Evolutionary conservation across 2,888 invertebrate species (phyloP), one percentile per base, ranked within the genome.

Genomic region (Epirrita christyi): DNA sequence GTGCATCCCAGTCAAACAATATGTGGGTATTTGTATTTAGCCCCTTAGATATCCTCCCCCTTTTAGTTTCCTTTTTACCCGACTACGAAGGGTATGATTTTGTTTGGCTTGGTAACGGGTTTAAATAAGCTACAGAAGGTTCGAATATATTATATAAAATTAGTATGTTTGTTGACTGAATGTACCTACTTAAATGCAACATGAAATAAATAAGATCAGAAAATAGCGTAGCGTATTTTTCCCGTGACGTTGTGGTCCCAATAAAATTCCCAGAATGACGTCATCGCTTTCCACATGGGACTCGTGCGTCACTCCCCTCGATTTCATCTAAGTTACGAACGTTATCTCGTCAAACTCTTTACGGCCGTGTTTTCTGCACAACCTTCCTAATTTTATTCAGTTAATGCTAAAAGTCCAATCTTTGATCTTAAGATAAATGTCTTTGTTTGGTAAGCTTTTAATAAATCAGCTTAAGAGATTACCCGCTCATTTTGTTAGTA

Each of bases 1-100:
- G 43, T 59, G 55, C 55, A 55, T 59, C 13, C 59, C 59, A 44
- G 44, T 59, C 47, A 59, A 59, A 48, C 59, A 59, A 59, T 59
- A 59, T 28, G 59, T 59, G 47, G 59, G 59, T 59, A 59, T 55
- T 42, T 37, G 44, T 46, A 41, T 21, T 21, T 58, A 59, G 49
- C 27, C 48, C 54, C 38, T 15, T 55, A 55, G 47, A 55, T 50
- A 32, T 29, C 44, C 40, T 41, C 41, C 38, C 13, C 36, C 27
- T 8, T 55, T 55, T 51, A 42, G 36, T 56, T 55, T 47, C 28
- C 43, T 27, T 52, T 28, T 29, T 28, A 28, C 6, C 28, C 28
- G 28, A 6, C 4, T 4, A 6, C 28, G 6, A 28, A 28, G 4
- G 28, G 28, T 6, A n/a, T n/a, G n/a, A n/a, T n/a, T n/a, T 28